Evolutionary conservation across 2,797 vertebrate genomes (phyloP).

Genomic region (Simalia tracyae): DNA sequence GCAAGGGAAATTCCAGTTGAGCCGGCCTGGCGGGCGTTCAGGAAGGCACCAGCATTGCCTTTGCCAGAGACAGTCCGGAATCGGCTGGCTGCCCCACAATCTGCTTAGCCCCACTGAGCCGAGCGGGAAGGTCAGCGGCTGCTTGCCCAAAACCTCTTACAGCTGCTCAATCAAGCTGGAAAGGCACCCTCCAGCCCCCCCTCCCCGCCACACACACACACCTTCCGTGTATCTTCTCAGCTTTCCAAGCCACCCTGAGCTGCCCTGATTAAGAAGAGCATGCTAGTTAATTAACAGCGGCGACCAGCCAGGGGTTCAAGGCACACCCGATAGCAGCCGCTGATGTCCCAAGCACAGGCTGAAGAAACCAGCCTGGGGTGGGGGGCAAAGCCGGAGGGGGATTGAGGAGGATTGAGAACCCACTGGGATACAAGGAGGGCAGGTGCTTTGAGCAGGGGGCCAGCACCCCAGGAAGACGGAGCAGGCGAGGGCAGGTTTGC

Average conservation of each 20-base stretch:
- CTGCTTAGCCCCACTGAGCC: slow-evolving; percentile 40
- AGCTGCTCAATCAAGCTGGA: slow-evolving; percentile 50
- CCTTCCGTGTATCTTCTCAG: neutral
- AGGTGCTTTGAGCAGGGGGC: neutral
- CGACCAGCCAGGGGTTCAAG: neutral
- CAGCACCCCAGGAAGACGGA: neutral
- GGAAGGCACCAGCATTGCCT: neutral
- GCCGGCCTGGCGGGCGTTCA: neutral
- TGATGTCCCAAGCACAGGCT: neutral
- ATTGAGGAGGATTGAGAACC: neutral
- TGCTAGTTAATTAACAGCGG: neutral
- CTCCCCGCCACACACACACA: too few relatives aligned
- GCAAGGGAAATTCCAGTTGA: neutral
- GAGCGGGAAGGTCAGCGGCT: slow-evolving; percentile 2
- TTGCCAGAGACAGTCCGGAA: neutral
- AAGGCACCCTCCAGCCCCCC: too few relatives aligned
- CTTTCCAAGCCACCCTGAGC: neutral
- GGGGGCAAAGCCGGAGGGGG: neutral
- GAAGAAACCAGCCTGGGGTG: neutral
- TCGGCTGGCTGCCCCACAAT: neutral
- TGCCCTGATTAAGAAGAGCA: neutral
- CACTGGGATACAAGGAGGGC: neutral
- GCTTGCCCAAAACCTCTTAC: slow-evolving; percentile 38
- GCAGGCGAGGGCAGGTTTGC: neutral
- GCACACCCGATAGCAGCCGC: neutral